These are phyloP conservation scores for Strix occidentalis DNA, from an alignment of 2,797 vertebrate species.

Conservation along the genomic window DNA sequence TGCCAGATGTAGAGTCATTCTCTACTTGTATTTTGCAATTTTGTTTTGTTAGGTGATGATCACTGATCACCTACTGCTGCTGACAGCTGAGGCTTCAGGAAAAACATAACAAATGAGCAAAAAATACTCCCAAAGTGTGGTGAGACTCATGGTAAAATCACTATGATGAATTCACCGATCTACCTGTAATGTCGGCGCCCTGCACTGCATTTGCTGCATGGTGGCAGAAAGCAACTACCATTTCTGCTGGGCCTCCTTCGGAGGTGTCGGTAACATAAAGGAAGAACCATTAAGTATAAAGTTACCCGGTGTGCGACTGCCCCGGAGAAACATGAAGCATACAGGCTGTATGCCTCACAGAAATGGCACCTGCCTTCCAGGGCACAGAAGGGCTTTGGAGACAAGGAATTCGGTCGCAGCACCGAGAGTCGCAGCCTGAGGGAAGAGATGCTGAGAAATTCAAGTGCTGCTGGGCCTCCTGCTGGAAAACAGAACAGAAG, in stretches of 20 bases:
- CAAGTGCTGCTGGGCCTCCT: neutral
- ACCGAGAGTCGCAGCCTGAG: accelerated
- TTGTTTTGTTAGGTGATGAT: neutral
- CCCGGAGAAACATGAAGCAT: accelerated
- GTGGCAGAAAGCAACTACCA: neutral
- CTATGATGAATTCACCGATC: neutral
- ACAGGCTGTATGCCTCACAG: neutral
- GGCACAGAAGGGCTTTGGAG: neutral
- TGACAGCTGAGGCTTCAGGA: neutral
- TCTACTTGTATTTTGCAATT: accelerated
- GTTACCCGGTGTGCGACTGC: neutral
- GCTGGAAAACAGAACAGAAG: neutral
- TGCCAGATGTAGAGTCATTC: neutral
- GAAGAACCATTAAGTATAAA: neutral
- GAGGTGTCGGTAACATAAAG: neutral
- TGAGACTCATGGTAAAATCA: neutral
- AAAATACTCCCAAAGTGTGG: neutral
- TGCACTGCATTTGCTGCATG: accelerated
- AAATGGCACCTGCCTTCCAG: neutral
- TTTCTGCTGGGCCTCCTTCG: neutral
- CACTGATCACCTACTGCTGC: neutral
- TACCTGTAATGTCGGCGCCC: neutral
- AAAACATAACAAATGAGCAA: neutral
- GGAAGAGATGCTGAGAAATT: accelerated
- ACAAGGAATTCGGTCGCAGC: accelerated